Evolutionary conservation across 2,113 vertebrate genomes (phyloP).

Genomic region (Mixornis gularis): DNA sequence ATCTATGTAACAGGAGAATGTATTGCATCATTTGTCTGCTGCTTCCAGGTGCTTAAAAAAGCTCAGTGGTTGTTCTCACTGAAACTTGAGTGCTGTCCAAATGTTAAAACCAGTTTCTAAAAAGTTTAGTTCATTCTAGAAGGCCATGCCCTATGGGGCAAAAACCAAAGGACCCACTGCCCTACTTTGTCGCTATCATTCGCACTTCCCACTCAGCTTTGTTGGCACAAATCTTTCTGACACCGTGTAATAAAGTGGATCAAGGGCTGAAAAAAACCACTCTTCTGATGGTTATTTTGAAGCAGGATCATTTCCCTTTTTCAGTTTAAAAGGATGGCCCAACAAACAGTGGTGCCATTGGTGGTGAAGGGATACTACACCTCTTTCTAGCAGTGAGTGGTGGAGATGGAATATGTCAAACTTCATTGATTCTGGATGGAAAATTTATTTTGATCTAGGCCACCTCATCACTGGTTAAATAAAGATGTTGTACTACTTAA

Average conservation of each 20-base stretch:
- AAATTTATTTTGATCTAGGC: background rate
- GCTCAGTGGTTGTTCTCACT: conserved; percentile 38
- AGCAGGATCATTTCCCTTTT: background rate
- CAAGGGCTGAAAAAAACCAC: background rate
- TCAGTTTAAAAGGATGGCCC: background rate
- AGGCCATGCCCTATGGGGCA: conserved; percentile 48
- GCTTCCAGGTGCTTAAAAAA: conserved; percentile 74
- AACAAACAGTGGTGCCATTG: background rate
- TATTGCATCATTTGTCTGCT: conserved; percentile 61
- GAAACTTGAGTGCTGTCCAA: conserved; percentile 45
- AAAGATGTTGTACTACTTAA: background rate
- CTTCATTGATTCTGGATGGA: background rate
- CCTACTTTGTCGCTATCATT: conserved; percentile 3
- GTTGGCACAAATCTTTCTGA: conserved; percentile 5
- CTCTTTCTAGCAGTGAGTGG: background rate
- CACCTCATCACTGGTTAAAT: background rate
- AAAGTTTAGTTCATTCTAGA: conserved; percentile 31
- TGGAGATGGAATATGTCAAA: background rate
- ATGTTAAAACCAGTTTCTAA: conserved; percentile 51
- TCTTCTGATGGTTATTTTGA: background rate
- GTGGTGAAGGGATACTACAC: background rate
- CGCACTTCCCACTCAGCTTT: background rate
- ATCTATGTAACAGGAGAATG: conserved; percentile 55
- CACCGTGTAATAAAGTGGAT: background rate
- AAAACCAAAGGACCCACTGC: conserved; percentile 30